Percentiles rank a stretch among this genome's conserved stretches.
phyloP scores from a whole-genome alignment of 2,113 vertebrate genomes.

The Rhagologus leucostigma region DNA sequence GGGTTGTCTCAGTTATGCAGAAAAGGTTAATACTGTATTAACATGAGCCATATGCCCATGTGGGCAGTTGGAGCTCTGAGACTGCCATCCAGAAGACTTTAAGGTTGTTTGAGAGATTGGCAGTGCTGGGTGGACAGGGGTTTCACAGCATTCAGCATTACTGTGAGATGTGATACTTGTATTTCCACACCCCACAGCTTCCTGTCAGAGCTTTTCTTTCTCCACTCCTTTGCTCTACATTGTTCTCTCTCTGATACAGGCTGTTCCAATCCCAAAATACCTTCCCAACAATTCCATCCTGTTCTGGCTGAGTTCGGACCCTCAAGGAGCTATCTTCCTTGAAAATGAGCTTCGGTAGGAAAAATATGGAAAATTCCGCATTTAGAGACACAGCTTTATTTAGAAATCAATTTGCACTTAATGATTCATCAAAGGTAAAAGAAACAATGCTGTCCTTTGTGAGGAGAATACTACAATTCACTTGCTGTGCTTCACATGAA shows the following conservation, averaged over 20 bases:
- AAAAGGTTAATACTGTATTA: background rate
- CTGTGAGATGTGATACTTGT: background rate
- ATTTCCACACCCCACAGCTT: background rate
- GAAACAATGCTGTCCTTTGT: background rate
- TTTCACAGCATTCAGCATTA: background rate
- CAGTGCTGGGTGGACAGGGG: background rate
- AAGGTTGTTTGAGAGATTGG: background rate
- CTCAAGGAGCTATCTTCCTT: background rate
- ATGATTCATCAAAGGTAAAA: background rate
- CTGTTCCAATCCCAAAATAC: background rate
- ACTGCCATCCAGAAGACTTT: background rate
- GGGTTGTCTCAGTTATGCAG: background rate
- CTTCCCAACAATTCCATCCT: background rate
- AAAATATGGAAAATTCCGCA: background rate
- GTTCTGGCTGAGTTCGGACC: background rate
- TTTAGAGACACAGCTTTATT: background rate
- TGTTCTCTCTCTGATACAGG: background rate
- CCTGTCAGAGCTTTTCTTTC: background rate
- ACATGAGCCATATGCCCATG: accelerated
- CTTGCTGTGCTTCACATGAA: background rate
- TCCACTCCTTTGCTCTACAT: accelerated
- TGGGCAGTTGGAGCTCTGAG: background rate
- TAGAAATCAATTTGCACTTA: background rate
- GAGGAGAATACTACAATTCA: background rate
- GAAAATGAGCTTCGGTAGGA: background rate